Evolutionary conservation across 35 echinoderm and acorn worm genomes (phyloP), one percentile per base, ranked within the genome.

Genomic region (Apostichopus parvimensis): DNA sequence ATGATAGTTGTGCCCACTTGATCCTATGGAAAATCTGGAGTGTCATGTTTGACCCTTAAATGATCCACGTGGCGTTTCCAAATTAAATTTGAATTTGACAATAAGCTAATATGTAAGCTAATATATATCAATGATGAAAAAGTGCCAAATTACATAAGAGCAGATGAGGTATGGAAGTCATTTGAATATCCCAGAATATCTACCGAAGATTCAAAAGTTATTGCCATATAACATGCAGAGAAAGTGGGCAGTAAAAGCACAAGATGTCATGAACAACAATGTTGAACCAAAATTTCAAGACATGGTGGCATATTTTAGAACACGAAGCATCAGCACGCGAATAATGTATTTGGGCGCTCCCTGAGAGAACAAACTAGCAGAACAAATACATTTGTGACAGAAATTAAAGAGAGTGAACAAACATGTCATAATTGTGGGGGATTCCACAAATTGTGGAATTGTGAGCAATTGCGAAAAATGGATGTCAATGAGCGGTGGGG

Each of bases 61-160:
- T 45, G 2, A 45, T 4, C 34, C 34, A 45, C 2, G 34, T 45
- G 34, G 4, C 34, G 34, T 45, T 45, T 45, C 34, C 34, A 45
- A 45, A 45, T 45, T 45, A 45, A 45, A 45, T 45, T 45, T 45
- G 34, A 45, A 45, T 45, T 45, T 45, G 34, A 45, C 34, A 4
- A 45, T n/a, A n/a, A n/a, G n/a, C n/a, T n/a, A n/a, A n/a, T 82
- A 14, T 91, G 90, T 65, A 82, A 28, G 23, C 57, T 81, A 60
- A 91, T 91, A 8, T 91, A 77, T n/a, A n/a, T n/a, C n/a, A 14
- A 62, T 80, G 77, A 81, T 91, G 90, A 64, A 79, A 79, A 91
- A 81, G 72, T 77, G 68, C 52, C 25, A 77, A 54, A 91, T 81
- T 3, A 80, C 77, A 5, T 9, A 59, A 64, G 18, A 61, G 11